These are phyloP conservation scores for Rhodeus uyekii DNA, from an alignment of 2,797 vertebrate species.

Conservation along the genomic window DNA sequence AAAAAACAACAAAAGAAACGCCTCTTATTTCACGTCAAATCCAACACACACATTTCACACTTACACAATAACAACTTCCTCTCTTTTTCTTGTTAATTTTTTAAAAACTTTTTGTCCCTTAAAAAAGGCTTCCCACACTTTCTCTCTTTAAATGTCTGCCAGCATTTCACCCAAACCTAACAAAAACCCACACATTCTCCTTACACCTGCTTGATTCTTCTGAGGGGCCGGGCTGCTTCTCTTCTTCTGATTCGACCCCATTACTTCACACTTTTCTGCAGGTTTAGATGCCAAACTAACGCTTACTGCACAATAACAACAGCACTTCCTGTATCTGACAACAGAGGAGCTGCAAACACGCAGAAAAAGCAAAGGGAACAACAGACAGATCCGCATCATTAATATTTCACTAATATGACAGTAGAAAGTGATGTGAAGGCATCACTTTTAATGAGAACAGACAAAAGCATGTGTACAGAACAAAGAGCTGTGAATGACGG, in stretches of 20 bases:
- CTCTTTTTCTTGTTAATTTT: background rate
- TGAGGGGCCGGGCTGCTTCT: constrained; percentile 33
- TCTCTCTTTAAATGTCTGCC: constrained; percentile 43
- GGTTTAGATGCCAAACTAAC: constrained; percentile 45
- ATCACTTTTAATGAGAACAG: constrained; percentile 80
- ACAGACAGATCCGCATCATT: constrained; percentile 64
- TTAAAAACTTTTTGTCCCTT: constrained; percentile 1
- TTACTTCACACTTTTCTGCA: constrained; percentile 55
- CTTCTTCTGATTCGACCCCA: constrained; percentile 48
- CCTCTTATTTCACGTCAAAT: constrained; percentile 34
- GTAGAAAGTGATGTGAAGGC: constrained; percentile 68
- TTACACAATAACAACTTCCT: constrained; percentile 49
- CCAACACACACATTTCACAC: constrained; percentile 49
- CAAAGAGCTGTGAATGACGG: constrained; percentile 57
- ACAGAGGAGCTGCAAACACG: constrained; percentile 26
- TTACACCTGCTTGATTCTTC: constrained; percentile 49
- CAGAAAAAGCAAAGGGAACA: constrained; percentile 58
- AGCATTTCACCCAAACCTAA: constrained; percentile 51
- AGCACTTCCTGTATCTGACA: constrained; percentile 17
- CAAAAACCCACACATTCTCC: constrained; percentile 55
- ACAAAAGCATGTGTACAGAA: constrained; percentile 67
- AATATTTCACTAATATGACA: constrained; percentile 79
- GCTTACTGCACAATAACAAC: constrained; percentile 26
- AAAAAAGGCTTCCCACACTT: constrained; percentile 37
- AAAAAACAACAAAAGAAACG: constrained; percentile 17